Base-by-base conservation (phyloP, 2,113 vertebrate genomes). In the Eretmodus cyanostictus region DNA sequence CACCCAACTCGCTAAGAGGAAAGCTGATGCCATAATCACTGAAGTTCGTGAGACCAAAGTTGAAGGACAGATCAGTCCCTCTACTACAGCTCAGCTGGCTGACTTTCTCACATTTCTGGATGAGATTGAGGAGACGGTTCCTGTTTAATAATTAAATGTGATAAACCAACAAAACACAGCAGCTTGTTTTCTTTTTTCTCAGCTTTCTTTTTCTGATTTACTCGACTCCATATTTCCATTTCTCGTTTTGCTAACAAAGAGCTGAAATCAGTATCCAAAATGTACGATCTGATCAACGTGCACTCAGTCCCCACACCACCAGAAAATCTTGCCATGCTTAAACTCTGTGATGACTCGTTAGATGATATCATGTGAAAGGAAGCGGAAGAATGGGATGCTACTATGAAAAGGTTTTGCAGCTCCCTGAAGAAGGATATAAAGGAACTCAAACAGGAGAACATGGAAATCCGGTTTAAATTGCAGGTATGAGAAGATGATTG, bases 241-340 rank as follows among this genome's bases (percentile, higher is more conserved):
- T 8, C 16, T 55, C 7, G 4, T 24, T 31, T 83, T 38, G 5
- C 68, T 87, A 98, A 61, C 16, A 61, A 96, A 8, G 96, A 98
- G 89, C 93, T 94, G 0, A 95, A 97, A 49, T 66, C 89, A 3
- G 95, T 97, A 17, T 82, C 91, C 79, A 93, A 97, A 83, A 97
- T 98, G 96, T 97, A 98, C 86, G 93, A 94, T 29, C 94, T 98
- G 82, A 98, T 98, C 49, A 96, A 96, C 4, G 92, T 84, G 2
- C 97, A 97, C 81, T 91, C 93, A 4, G 91, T 98, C 12, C 95
- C 96, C 16, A 94, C 96, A 1, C 96, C 97, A 4, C 96, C 97
- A 5, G 97, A 98, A 76, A 97, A 98, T 93, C 90, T 97, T 63
- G 59, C 57, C 5, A 34, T 61, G 5, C 57, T 61, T 61, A 19